Evolutionary conservation across 2,888 invertebrate genomes (phyloP).

Genomic region (Leucophenga maculata): DNA sequence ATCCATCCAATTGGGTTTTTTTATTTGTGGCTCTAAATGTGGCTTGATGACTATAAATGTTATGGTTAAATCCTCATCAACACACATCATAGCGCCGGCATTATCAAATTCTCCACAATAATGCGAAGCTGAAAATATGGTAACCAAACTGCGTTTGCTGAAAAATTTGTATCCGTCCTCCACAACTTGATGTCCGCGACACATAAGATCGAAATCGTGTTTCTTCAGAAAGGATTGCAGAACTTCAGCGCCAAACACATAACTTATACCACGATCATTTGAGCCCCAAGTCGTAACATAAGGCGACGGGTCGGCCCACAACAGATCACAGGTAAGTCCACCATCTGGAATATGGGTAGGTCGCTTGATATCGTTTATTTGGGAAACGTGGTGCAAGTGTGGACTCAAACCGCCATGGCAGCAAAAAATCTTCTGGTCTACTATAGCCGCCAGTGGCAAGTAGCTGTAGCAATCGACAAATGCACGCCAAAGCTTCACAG

Average conservation of each 20-base stretch:
- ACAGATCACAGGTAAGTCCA: constrained; percentile 94
- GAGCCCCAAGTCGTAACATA: constrained; percentile 99
- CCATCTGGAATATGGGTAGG: constrained; percentile 98
- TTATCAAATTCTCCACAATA: too few species aligned
- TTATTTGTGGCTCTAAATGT: too few species aligned
- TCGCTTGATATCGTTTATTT: constrained; percentile 96
- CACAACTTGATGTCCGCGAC: constrained; percentile 99
- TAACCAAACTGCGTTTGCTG: constrained; percentile 70
- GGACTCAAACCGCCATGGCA: constrained; percentile 88
- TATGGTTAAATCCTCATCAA: too few species aligned
- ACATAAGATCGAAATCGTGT: constrained; percentile 99
- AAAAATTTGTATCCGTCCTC: constrained; percentile 99
- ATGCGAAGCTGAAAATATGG: too few species aligned
- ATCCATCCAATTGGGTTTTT: too few species aligned
- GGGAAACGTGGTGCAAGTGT: constrained; percentile 95
- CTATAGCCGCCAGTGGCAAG: constrained; percentile 97
- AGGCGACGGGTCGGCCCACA: constrained; percentile 98
- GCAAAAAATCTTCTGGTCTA: constrained; percentile 80
- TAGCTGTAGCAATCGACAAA: constrained; percentile 99
- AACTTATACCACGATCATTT: constrained; percentile 98
- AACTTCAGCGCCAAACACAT: constrained; percentile 98
- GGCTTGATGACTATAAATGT: too few species aligned
- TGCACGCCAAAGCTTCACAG: constrained; percentile 98
- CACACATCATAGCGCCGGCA: too few species aligned
- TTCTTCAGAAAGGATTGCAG: constrained; percentile 95